phyloP scores from a whole-genome alignment of 2,888 invertebrate genomes.

The Orgyia antiqua region DNA sequence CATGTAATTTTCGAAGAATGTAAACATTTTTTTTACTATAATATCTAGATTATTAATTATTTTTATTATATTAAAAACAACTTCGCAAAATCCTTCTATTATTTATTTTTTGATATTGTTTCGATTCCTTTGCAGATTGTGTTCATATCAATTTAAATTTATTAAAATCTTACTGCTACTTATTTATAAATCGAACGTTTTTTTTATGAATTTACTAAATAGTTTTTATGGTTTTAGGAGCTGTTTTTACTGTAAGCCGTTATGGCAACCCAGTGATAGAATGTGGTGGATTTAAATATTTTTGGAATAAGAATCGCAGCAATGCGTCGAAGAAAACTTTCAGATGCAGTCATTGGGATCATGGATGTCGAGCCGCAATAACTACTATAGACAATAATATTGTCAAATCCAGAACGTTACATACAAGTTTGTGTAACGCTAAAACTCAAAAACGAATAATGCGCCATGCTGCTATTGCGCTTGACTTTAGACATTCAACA shows the following conservation, averaged over 20 bases:
- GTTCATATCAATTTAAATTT: too few species aligned
- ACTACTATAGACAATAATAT: constrained; percentile 25
- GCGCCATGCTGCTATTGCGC: neutral
- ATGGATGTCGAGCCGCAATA: constrained; percentile 30
- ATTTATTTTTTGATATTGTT: too few species aligned
- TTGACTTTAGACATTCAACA: too few species aligned
- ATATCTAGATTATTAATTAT: too few species aligned
- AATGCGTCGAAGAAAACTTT: neutral
- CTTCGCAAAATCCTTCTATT: too few species aligned
- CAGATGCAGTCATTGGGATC: neutral
- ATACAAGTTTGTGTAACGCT: constrained; percentile 13
- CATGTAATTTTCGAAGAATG: too few species aligned
- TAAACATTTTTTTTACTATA: too few species aligned
- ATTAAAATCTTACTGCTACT: too few species aligned
- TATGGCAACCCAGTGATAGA: constrained; percentile 20
- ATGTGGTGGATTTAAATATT: constrained; percentile 17
- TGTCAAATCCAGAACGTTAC: constrained; percentile 11
- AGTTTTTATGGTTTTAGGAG: constrained; percentile 7
- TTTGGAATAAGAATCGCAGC: neutral
- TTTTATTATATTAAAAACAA: too few species aligned
- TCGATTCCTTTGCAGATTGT: too few species aligned
- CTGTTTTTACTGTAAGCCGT: constrained; percentile 10
- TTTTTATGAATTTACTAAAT: too few species aligned
- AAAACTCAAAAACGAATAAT: neutral
- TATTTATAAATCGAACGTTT: too few species aligned